A percentile compares a stretch with the other conserved stretches of the same genome.
phyloP scores from a whole-genome alignment of 2,113 vertebrate genomes.

The Otis tarda region DNA sequence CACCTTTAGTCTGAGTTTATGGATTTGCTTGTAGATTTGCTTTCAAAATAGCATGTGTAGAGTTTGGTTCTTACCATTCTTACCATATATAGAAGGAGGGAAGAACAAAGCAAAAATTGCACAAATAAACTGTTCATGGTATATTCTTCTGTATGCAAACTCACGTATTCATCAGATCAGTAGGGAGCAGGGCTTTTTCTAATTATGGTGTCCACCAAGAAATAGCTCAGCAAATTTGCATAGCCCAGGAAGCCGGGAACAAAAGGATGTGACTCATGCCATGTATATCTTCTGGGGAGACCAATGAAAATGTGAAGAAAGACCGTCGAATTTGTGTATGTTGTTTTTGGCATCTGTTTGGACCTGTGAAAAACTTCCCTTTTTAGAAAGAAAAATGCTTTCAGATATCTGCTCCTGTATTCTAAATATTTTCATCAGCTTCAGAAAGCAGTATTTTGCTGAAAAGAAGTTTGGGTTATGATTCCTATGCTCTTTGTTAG shows the following conservation, averaged over 20 bases:
- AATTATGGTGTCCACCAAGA: background rate
- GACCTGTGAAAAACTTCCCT: background rate
- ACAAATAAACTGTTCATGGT: background rate
- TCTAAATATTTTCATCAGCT: background rate
- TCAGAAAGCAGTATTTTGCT: background rate
- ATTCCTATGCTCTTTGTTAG: background rate
- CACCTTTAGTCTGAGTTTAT: background rate
- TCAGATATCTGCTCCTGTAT: background rate
- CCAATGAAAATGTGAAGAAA: conserved; percentile 32
- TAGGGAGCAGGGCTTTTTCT: background rate
- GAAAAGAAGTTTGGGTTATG: background rate
- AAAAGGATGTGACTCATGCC: conserved; percentile 37
- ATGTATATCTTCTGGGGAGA: background rate
- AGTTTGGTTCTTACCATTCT: background rate
- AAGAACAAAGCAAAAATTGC: background rate
- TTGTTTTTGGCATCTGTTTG: conserved; percentile 29
- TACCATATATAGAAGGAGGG: background rate
- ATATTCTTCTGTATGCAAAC: background rate
- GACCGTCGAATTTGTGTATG: background rate
- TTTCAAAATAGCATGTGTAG: background rate
- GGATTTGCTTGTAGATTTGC: background rate
- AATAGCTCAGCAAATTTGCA: background rate
- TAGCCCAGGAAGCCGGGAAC: background rate
- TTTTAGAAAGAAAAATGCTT: background rate
- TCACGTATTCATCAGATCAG: background rate